Evolutionary conservation across 2,888 invertebrate genomes (phyloP), one percentile per base, ranked within the genome.

Genomic region (Fissipunctia ypsillon): DNA sequence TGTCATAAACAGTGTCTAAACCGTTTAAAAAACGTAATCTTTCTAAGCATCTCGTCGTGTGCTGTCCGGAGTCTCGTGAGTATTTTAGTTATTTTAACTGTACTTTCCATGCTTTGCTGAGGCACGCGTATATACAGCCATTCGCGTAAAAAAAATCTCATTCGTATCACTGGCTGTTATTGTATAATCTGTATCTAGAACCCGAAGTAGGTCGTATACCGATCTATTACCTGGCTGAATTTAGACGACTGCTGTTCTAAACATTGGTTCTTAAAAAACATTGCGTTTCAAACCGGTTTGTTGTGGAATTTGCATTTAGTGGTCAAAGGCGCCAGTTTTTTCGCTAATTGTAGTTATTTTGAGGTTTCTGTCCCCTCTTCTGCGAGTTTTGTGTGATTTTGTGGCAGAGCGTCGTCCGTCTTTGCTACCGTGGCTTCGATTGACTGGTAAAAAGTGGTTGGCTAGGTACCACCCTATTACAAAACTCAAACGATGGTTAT

Each of bases 41-140:
- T 82, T 90, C 91, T 91, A 91, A 91, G 87, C 90, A 90, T 90
- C 90, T 90, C 91, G 88, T 85, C 80, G 83, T 86, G 85, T 75
- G 89, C 90, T 91, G 90, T 90, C 89, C 84, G 81, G 87, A 86
- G 86, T 88, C 87, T 91, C 91, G 95, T 95, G 92, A 95, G 95
- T 95, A 94, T 92, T 91, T 89, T 91, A 93, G 91, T 91, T 92
- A 92, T 93, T 92, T 92, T 95, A 95, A 95, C 95, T 94, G 95
- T 95, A 94, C 93, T 93, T 93, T 93, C 92, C 91, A 92, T 92
- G 91, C 90, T 91, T 90, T 90, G 90, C 88, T 75, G 87, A 89
- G 90, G 88, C 90, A 90, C 90, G 91, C 89, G 90, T 90, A 90
- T 87, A 88, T 85, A 86, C 81, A 84, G 84, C 88, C 90, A 91